phyloP scores from a whole-genome alignment of 2,888 invertebrate species.

The Acanthopleura granulata region DNA sequence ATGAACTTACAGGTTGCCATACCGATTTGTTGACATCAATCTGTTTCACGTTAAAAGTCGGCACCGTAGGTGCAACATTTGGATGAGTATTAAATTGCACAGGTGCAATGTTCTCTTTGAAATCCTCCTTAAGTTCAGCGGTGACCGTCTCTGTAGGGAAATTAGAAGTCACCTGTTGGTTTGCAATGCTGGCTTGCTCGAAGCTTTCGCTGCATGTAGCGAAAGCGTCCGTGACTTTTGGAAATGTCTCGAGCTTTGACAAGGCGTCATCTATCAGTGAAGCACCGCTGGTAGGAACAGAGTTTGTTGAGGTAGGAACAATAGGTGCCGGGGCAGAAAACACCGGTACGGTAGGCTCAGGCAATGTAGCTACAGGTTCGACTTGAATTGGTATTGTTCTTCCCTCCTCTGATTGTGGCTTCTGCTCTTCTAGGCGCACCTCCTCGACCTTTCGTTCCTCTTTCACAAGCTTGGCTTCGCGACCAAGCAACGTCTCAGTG shows the following conservation, averaged over 20 bases:
- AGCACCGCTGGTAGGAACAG: background rate
- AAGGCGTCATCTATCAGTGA: slow-evolving; percentile 16
- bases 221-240: slow-evolving; percentile 3
- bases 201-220: background rate
- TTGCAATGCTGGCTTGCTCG: background rate
- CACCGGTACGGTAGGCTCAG: background rate
- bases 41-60: slow-evolving; percentile 10
- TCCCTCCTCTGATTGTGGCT: background rate
- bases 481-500: slow-evolving; percentile 8
- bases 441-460: slow-evolving; percentile 11
- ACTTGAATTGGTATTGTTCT: background rate
- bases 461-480: background rate
- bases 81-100: background rate
- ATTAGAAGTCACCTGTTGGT: slow-evolving; percentile 9
- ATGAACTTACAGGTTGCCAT: slow-evolving; percentile 11
- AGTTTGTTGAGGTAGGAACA: background rate
- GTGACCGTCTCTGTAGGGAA: slow-evolving; percentile 20
- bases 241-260: slow-evolving; percentile 15
- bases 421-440: background rate
- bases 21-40: slow-evolving; percentile 4
- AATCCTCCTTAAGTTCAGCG: slow-evolving; percentile 16
- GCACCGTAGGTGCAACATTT: background rate
- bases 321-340: background rate
- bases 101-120: slow-evolving; percentile 17
- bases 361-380: background rate